Evolutionary conservation across 2,888 invertebrate genomes (phyloP), one percentile per base, ranked within the genome.

Genomic region (Morinoia aosen): DNA sequence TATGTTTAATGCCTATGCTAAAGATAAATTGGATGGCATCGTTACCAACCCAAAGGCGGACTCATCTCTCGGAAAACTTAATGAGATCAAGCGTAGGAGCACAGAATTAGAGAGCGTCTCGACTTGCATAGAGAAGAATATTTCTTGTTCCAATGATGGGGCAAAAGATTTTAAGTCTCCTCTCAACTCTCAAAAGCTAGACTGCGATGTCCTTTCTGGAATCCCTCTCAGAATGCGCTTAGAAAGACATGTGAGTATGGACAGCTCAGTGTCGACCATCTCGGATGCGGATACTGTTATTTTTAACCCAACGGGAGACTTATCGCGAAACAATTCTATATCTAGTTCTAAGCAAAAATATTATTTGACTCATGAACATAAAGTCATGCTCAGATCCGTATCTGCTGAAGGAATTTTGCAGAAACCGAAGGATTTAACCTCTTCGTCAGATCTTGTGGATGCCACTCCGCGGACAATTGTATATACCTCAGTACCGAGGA

Each of bases 241-340:
- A 25, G 96, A 96, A 88, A 95, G 96, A n/a, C 96, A 96, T 88
- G 94, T 95, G 5, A 96, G 96, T 40, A 96, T 96, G 90, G 96
- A 96, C 61, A 96, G 96, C 48, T 96, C 96, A 25, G 96, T 96
- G 12, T 96, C 96, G 33, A 96, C 96, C 8, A 90, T 96, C 16
- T 96, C 96, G 0, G 96, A 96, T 91, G 96, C 96, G 0, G 96
- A 96, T 61, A 96, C 96, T 16, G 96, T 96, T 58, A 96, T 96
- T 95, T 96, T 96, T 39, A 95, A 95, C 58, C 61, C 95, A 39
- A 39, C 64, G 39, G 64, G 40, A 19, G 95, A 95, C 39, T 33
- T 64, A 58, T 95, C 95, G 5, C 95, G 95, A n/a, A 95, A 95
- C n/a, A 95, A 95, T 48, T 95, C 95, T 10, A 64, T 64, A 5